Base-by-base conservation (phyloP, 2,113 vertebrate species). In the Labeo catla region DNA sequence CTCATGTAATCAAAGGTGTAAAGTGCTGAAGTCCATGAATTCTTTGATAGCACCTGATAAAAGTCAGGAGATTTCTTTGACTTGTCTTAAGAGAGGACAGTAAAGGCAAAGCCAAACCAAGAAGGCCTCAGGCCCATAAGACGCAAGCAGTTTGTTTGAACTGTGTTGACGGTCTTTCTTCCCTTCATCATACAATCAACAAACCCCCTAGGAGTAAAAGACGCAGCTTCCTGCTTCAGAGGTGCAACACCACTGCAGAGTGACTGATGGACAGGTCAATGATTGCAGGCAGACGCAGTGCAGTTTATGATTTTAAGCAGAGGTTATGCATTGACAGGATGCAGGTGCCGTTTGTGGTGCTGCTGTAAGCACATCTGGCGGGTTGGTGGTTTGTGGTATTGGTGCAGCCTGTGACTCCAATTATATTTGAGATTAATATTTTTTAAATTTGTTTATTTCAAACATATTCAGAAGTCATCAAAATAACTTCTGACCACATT, bases 11-110 rank as follows among this genome's bases (percentile, higher is more conserved):
- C 93, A 93, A 89, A 93, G 36, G 89, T 87, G 76, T 87, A 90
- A 91, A 93, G 84, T 91, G 93, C 93, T 94, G 93, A 94, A 92
- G 89, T 92, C 15, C 81, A 87, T 74, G 88, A 89, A 94, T 92
- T 89, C 50, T 66, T 88, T 91, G 93, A 93, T 87, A 91, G 87
- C 87, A 73, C 43, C 43, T 92, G 92, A 94, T 93, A 84, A 93
- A 93, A 94, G 91, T 61, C 66, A 79, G 50, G 85, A 0, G 77
- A 54, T 68, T 9, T 87, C 91, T 92, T 92, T 93, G 91, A 93
- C 52, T 59, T 73, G 50, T 83, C 85, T 86, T 47, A 52, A 76
- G 52, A 73, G 78, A 81, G 43, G 77, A 83, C 61, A 78, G 66
- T 47, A 47, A 81, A 76, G 39, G 13, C 83, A 83, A 91, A 88